These are phyloP conservation scores for Actias luna DNA, from an alignment of 2,888 invertebrate genomes.

Conservation along the genomic window DNA sequence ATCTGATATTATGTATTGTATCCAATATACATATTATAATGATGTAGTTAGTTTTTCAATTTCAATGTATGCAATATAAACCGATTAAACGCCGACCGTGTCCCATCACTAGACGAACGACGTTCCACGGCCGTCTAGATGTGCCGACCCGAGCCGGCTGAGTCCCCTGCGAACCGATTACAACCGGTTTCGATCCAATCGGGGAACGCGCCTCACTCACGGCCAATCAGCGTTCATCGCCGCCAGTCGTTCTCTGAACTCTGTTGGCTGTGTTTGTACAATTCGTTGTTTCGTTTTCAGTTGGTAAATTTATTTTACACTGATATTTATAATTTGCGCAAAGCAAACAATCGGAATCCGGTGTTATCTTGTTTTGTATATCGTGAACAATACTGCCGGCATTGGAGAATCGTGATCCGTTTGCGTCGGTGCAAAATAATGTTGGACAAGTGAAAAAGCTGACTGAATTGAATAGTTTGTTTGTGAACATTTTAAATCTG, in stretches of 20 bases:
- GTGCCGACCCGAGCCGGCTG: slow-evolving; percentile 71
- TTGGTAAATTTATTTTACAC: slow-evolving; percentile 39
- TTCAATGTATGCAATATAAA: slow-evolving; percentile 11
- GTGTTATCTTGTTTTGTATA: slow-evolving; percentile 43
- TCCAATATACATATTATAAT: background rate
- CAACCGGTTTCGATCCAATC: slow-evolving; percentile 74
- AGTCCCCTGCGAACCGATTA: slow-evolving; percentile 69
- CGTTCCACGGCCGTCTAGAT: slow-evolving; percentile 42
- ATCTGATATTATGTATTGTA: background rate
- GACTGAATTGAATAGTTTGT: slow-evolving; percentile 22
- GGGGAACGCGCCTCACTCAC: slow-evolving; percentile 60
- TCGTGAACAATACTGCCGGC: slow-evolving; percentile 23
- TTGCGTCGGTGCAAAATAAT: slow-evolving; percentile 51
- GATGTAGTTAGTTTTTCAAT: background rate
- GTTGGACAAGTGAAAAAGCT: slow-evolving; percentile 71
- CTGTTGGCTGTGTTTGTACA: slow-evolving; percentile 45
- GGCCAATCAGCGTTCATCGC: slow-evolving; percentile 69
- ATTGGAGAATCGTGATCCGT: slow-evolving; percentile 33
- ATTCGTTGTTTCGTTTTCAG: slow-evolving; percentile 45
- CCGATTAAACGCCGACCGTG: slow-evolving; percentile 11
- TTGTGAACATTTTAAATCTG: slow-evolving; percentile 18
- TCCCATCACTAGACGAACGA: slow-evolving; percentile 53
- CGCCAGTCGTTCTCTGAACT: slow-evolving; percentile 61
- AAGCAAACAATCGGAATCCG: slow-evolving; percentile 32
- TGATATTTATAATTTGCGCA: slow-evolving; percentile 36